Evolutionary conservation across 2,888 invertebrate genomes (phyloP).

Genomic region (Nymphalis polychloros): DNA sequence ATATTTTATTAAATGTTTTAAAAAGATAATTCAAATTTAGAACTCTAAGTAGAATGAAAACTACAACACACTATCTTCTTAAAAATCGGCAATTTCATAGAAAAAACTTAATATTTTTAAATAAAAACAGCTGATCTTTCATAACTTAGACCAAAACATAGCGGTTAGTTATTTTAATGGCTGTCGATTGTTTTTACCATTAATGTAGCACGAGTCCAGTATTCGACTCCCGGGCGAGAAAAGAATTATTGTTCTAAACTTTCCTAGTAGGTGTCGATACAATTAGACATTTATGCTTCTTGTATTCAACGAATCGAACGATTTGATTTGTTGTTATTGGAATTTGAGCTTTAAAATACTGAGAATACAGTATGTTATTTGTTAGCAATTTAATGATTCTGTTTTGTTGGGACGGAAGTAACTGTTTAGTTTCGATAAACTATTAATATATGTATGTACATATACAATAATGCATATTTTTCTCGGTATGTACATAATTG

Average conservation of each 20-base stretch:
- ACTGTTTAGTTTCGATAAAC: too few species aligned
- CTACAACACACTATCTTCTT: too few species aligned
- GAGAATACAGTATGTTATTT: background rate
- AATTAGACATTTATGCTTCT: slow-evolving; percentile 1
- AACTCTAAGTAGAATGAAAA: too few species aligned
- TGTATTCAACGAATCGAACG: background rate
- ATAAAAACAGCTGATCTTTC: background rate
- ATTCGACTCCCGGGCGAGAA: slow-evolving; percentile 55
- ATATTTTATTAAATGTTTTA: background rate
- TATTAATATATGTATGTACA: too few species aligned
- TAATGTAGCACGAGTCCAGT: slow-evolving; percentile 45
- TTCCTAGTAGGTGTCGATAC: slow-evolving; percentile 19
- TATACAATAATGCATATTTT: too few species aligned
- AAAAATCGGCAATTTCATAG: too few species aligned
- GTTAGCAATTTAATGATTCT: background rate
- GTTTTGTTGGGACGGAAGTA: too few species aligned
- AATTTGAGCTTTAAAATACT: background rate
- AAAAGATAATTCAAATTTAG: background rate
- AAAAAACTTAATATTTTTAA: too few species aligned
- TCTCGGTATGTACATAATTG: too few species aligned
- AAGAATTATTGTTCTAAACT: slow-evolving; percentile 45
- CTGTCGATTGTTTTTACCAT: slow-evolving; percentile 60
- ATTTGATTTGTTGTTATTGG: background rate
- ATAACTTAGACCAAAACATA: slow-evolving; percentile 20
- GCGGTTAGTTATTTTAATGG: slow-evolving; percentile 58